Conservation (phyloP, 2,113 vertebrate genomes). For the Pontoporia blainvillei region DNA sequence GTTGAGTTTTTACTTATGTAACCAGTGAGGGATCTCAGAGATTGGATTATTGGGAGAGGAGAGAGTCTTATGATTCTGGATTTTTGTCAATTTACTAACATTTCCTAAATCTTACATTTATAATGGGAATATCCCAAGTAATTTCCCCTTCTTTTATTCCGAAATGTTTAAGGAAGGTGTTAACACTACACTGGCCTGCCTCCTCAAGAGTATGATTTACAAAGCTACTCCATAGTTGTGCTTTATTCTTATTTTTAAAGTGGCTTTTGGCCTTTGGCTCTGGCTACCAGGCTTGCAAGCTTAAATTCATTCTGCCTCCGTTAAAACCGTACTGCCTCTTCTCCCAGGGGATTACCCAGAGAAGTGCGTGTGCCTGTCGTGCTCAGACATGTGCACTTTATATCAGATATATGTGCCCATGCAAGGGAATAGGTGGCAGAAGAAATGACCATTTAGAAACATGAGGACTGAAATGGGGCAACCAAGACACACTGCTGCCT, state of each 20-base stretch:
- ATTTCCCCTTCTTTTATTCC: not conserved
- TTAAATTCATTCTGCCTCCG: not conserved
- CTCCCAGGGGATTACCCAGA: not conserved
- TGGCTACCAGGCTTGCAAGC: not conserved
- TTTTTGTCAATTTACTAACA: constrained; percentile 20
- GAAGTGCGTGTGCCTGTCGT: not conserved
- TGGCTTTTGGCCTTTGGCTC: constrained; percentile 25
- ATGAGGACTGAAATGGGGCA: not conserved
- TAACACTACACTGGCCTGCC: not conserved
- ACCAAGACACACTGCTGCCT: not conserved
- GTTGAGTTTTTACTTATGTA: not conserved
- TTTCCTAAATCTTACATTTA: not conserved
- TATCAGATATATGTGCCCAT: not conserved
- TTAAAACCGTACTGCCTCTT: not conserved
- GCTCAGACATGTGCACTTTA: not conserved
- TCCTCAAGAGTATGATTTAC: not conserved
- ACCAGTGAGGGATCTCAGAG: not conserved
- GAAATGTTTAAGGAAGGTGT: not conserved
- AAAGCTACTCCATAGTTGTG: not conserved
- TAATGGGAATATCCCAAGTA: not conserved
- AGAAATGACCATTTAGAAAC: not conserved
- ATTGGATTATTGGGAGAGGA: not conserved
- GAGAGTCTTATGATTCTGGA: not conserved
- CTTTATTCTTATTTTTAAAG: constrained; percentile 27
- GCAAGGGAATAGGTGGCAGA: not conserved